Conservation (phyloP, 2,888 invertebrate genomes). For the Heterodera filipjevi region DNA sequence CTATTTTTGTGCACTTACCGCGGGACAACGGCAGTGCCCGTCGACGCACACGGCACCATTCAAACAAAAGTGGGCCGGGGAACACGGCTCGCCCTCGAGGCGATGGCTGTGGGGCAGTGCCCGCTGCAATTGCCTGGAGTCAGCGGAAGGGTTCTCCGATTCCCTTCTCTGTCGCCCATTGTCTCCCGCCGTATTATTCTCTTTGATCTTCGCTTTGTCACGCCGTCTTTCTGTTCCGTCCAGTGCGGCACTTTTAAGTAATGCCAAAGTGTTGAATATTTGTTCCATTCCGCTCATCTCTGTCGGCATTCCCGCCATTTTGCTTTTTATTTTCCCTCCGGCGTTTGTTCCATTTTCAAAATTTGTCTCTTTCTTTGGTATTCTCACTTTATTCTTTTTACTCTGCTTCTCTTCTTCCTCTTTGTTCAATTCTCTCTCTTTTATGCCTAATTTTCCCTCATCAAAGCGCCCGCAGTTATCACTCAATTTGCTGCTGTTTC, state of each 20-base stretch:
- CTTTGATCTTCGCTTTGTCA: neutral
- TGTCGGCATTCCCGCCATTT: neutral
- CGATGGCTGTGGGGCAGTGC: constrained; percentile 5
- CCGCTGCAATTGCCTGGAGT: neutral
- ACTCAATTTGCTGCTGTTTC: constrained; percentile 1
- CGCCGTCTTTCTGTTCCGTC: neutral
- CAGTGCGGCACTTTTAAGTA: constrained; percentile 24
- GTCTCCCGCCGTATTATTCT: constrained; percentile 6
- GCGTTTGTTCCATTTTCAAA: neutral
- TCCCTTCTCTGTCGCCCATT: neutral
- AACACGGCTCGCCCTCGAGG: constrained; percentile 53
- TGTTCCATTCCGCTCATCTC: constrained; percentile 19
- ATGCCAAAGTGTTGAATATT: constrained; percentile 25
- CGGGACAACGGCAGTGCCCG: constrained; percentile 40
- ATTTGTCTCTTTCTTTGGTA: neutral
- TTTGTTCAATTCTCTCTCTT: neutral
- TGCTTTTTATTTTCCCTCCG: neutral
- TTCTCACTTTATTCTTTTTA: neutral
- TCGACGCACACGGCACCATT: constrained; percentile 54
- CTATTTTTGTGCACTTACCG: constrained; percentile 2
- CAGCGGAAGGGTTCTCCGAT: neutral
- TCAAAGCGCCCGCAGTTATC: neutral
- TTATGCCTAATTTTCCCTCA: neutral
- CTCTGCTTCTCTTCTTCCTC: constrained; percentile 5
- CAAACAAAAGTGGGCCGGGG: constrained; percentile 54